phyloP scores from a whole-genome alignment of 2,113 vertebrate genomes.

The Heliornis fulica region DNA sequence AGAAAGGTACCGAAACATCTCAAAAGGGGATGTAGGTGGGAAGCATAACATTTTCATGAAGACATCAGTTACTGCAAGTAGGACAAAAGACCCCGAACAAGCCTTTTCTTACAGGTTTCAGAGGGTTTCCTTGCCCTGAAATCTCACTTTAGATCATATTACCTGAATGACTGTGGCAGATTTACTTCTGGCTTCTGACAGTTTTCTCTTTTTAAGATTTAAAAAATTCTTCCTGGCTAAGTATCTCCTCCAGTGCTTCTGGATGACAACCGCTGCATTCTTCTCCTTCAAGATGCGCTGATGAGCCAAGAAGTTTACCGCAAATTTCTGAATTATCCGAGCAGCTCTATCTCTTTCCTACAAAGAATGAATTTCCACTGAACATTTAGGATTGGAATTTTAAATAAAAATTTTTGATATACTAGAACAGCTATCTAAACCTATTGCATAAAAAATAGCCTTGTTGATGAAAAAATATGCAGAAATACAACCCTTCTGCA shows the following conservation, averaged over 20 bases:
- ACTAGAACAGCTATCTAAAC: not conserved
- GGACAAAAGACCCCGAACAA: not conserved
- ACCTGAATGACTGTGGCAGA: constrained; percentile 88
- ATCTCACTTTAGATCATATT: not conserved
- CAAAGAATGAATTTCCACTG: not conserved
- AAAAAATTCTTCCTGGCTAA: constrained; percentile 64
- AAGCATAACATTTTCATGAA: not conserved
- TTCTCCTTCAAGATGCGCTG: constrained; percentile 46
- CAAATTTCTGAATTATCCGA: constrained; percentile 75
- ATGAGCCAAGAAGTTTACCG: constrained; percentile 72
- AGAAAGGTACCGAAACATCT: not conserved
- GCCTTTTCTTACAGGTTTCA: not conserved
- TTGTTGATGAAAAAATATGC: not conserved
- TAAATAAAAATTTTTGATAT: not conserved
- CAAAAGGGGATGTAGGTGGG: not conserved
- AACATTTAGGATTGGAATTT: not conserved
- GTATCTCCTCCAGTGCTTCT: constrained; percentile 81
- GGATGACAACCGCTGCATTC: constrained; percentile 76
- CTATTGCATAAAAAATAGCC: not conserved
- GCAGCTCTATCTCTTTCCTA: constrained; percentile 83
- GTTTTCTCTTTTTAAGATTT: constrained; percentile 60
- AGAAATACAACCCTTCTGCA: not conserved
- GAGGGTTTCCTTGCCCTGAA: not conserved
- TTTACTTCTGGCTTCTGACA: constrained; percentile 60
- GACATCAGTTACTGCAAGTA: not conserved